Conservation (phyloP, 2,888 invertebrate species). For the Craniophora ligustri region DNA sequence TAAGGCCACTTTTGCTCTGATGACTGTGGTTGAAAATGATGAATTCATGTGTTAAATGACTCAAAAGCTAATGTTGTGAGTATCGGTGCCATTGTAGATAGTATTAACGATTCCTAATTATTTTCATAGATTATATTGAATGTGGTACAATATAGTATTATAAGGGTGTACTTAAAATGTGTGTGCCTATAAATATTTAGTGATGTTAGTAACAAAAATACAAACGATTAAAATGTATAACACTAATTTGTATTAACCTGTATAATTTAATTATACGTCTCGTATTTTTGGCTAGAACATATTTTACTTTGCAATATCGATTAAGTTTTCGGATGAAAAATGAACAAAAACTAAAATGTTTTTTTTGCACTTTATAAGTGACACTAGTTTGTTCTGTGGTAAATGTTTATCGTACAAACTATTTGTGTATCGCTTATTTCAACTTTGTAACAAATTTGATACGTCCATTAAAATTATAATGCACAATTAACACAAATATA, state of each 20-base stretch:
- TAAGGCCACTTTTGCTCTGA: slow-evolving; percentile 15
- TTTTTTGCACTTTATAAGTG: neutral
- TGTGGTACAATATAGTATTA: slow-evolving; percentile 68
- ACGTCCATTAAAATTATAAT: slow-evolving; percentile 37
- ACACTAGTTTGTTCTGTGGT: neutral
- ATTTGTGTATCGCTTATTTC: slow-evolving; percentile 11
- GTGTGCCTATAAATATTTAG: slow-evolving; percentile 56
- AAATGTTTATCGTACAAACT: neutral
- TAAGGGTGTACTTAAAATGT: slow-evolving; percentile 70
- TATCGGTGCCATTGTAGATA: slow-evolving; percentile 65
- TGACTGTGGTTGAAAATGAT: neutral
- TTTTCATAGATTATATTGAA: slow-evolving; percentile 36
- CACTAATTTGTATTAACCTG: slow-evolving; percentile 25
- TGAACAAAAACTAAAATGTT: neutral
- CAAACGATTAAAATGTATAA: slow-evolving; percentile 42
- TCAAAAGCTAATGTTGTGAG: slow-evolving; percentile 44
- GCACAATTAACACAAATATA: slow-evolving; percentile 24
- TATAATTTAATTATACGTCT: slow-evolving; percentile 28
- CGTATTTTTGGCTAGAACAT: slow-evolving; percentile 9
- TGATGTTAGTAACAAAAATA: slow-evolving; percentile 47
- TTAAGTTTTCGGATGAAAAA: neutral
- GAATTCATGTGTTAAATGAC: slow-evolving; percentile 22
- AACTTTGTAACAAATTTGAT: slow-evolving; percentile 21
- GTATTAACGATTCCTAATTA: slow-evolving; percentile 34
- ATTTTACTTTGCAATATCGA: slow-evolving; percentile 4